A percentile compares a stretch with the other conserved stretches of the same genome.
phyloP scores from a whole-genome alignment of 2,888 invertebrate species.

The Odontothrips loti region DNA sequence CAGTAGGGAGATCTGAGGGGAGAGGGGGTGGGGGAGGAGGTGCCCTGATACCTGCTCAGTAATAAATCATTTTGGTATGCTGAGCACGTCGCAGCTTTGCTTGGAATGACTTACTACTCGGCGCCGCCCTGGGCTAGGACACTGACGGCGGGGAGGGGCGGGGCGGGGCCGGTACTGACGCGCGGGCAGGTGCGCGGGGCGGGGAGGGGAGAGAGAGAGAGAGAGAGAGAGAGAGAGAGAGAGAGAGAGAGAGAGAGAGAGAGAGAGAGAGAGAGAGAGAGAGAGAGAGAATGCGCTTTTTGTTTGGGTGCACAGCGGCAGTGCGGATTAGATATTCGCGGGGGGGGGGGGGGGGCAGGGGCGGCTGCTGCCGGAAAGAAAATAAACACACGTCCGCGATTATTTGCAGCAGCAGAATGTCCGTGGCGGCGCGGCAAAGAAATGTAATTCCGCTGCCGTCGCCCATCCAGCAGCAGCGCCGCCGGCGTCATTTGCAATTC shows the following conservation, averaged over 20 bases:
- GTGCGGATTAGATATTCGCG: too few relatives aligned
- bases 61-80: constrained; percentile 12
- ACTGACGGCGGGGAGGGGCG: background rate
- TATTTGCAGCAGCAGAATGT: too few relatives aligned
- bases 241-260: too few relatives aligned
- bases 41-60: constrained; percentile 4
- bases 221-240: too few relatives aligned
- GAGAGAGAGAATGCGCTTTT: too few relatives aligned
- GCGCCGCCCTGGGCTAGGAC: background rate
- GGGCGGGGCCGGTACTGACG: background rate
- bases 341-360: too few relatives aligned
- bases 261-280: too few relatives aligned
- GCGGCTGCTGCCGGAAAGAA: too few relatives aligned
- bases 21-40: background rate
- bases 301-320: too few relatives aligned
- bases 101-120: constrained; percentile 16
- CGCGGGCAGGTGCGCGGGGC: background rate
- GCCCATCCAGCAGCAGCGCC: background rate
- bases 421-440: background rate
- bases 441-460: background rate
- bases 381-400: too few relatives aligned
- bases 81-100: constrained; percentile 10
- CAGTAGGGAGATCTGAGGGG: background rate
- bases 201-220: too few relatives aligned
- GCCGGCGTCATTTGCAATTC: background rate